Evolutionary conservation across 1,140 invertebrate species (phyloP), one percentile per base, ranked within the genome.

Genomic region (Apis dorsata): DNA sequence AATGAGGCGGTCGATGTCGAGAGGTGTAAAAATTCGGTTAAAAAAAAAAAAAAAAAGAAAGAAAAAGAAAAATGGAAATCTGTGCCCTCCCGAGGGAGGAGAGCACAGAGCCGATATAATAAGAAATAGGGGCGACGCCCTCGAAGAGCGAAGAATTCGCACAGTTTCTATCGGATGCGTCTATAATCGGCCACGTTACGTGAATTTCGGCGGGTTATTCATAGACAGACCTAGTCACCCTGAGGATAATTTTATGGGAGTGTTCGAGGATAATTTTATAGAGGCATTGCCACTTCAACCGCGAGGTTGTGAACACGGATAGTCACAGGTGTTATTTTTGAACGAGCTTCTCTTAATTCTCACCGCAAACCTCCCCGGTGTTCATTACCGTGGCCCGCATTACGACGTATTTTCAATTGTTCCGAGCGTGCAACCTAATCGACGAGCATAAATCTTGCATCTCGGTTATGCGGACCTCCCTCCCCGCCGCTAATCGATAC

Each of bases 1-100:
- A 87, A 88, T 73, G 86, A 88, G 63, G 55, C 63, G 17, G 71
- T 78, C 70, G 68, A 44, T 75, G 72, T 75, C 83, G 62, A 55
- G 24, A 17, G 13, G 17, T 12, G 28, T 17, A 13, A 65, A 82
- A 66, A 63, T 77, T 77, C 63, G 73, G 24, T 7, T 60, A 24
- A 82, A 77, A 69, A 44, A 7, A 44, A 34, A 34, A 2, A 2
- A 34, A 34, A 44, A 44, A 4, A 24, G 24, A 44, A 4, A 24
- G 24, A 34, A 3, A 34, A 34, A 34, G 34, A 34, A 44, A 44
- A 77, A 55, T 70, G 65, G 24, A 55, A 68, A 62, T 49, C 49
- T 44, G 19, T 28, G 49, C 79, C n/a, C 71, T n/a, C 8, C 34
- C 0, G 34, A 34, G 34, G 34, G 34, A 24, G 80, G 57, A 28